phyloP scores from a whole-genome alignment of 2,113 vertebrate species.

The Lathamus discolor region DNA sequence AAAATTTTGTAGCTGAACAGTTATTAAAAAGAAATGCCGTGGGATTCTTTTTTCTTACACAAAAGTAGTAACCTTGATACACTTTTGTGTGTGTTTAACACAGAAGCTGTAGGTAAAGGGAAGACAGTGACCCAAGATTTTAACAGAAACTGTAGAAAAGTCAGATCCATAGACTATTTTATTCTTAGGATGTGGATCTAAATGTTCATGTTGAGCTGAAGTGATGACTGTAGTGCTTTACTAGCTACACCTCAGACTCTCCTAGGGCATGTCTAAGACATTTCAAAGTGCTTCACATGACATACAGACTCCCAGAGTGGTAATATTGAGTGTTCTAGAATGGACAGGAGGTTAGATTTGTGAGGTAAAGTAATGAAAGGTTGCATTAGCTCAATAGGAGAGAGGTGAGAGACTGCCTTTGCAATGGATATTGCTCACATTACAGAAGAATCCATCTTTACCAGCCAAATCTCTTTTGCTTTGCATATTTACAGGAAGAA shows the following conservation, averaged over 20 bases:
- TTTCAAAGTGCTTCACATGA: background rate
- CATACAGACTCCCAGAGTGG: background rate
- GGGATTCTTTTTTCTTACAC: conserved; percentile 73
- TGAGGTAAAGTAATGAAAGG: background rate
- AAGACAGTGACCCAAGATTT: background rate
- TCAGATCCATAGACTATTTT: background rate
- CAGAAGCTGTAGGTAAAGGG: background rate
- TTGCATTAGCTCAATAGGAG: background rate
- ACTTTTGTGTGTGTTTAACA: conserved; percentile 33
- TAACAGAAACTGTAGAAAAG: background rate
- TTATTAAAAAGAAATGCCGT: conserved; percentile 91
- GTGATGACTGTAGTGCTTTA: background rate
- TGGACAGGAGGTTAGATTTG: background rate
- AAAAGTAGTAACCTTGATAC: conserved; percentile 65
- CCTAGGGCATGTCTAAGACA: background rate
- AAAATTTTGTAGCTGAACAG: conserved; percentile 97
- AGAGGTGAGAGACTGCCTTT: background rate
- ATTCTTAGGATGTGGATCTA: background rate
- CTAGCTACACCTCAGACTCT: background rate
- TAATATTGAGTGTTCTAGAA: background rate
- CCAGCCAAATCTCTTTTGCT: background rate
- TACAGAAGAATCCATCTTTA: background rate
- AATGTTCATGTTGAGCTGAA: background rate
- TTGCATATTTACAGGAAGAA: background rate
- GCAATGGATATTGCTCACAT: background rate